These are phyloP conservation scores for Aporophyla lueneburgensis DNA, from an alignment of 2,888 invertebrate species.

Conservation along the genomic window DNA sequence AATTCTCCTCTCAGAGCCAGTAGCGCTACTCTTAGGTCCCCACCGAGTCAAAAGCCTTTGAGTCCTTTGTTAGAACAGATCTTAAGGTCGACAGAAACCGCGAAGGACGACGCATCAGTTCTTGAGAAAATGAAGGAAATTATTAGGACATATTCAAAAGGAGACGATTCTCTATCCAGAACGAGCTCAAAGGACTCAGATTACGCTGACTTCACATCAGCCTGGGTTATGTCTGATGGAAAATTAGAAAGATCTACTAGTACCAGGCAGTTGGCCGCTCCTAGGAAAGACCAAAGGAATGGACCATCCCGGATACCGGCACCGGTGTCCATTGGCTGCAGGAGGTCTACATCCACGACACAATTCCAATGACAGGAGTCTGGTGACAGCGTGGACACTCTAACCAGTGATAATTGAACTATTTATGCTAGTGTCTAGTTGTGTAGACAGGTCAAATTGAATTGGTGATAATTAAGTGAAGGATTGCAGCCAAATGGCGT, in stretches of 20 bases:
- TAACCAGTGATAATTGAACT: slow-evolving; percentile 63
- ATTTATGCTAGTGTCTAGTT: slow-evolving; percentile 53
- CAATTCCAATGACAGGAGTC: slow-evolving; percentile 86
- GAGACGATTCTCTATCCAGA: slow-evolving; percentile 86
- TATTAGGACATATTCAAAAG: slow-evolving; percentile 87
- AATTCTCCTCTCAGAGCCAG: slow-evolving; percentile 88
- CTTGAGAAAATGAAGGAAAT: slow-evolving; percentile 94
- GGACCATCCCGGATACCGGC: slow-evolving; percentile 87
- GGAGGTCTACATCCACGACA: slow-evolving; percentile 86
- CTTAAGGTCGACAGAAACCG: slow-evolving; percentile 93
- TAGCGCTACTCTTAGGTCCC: slow-evolving; percentile 88
- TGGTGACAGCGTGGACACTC: slow-evolving; percentile 68
- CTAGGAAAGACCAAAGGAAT: slow-evolving; percentile 86
- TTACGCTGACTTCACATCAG: slow-evolving; percentile 93
- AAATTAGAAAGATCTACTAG: slow-evolving; percentile 92
- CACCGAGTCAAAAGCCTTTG: slow-evolving; percentile 91
- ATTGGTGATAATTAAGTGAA: slow-evolving; percentile 52
- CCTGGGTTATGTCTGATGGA: slow-evolving; percentile 94
- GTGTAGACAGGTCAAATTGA: slow-evolving; percentile 47
- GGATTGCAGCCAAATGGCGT: slow-evolving; percentile 57
- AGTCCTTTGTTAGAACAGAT: slow-evolving; percentile 94
- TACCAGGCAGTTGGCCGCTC: slow-evolving; percentile 87
- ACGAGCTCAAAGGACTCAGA: slow-evolving; percentile 91
- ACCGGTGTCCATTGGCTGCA: slow-evolving; percentile 85
- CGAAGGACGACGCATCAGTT: slow-evolving; percentile 94